Base-by-base conservation (phyloP, 2,797 vertebrate genomes). In the Sebastes miniatus region DNA sequence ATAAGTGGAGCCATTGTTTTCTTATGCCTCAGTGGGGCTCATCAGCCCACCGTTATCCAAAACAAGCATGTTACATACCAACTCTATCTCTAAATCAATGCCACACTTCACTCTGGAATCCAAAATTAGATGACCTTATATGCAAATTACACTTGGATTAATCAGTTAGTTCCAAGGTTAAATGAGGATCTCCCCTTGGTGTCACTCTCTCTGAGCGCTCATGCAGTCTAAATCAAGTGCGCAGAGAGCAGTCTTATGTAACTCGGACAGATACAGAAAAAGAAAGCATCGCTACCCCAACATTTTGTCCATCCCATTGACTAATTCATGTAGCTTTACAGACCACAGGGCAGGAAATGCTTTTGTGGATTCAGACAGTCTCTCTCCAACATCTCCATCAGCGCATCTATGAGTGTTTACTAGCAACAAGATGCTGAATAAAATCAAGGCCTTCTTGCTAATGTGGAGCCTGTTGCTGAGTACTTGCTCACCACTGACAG, bases 121-220 rank as follows among this genome's bases (percentile, higher is more conserved):
- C 84, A 86, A 85, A 93, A 90, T 90, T 90, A 92, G 78, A 92
- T 88, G 86, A 92, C 91, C 89, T 93, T 87, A 83, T 87, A 91
- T 90, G 87, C 85, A 92, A 91, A 93, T 91, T 64, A 88, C 54
- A 83, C 66, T 85, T 70, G 79, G 90, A 92, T 93, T 93, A 92
- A 94, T 89, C 79, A 79, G 86, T 87, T 81, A 89, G 61, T 76
- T 81, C 83, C 81, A 74, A 85, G 93, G 91, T 92, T 94, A 92
- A 93, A 88, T 65, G 58, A 90, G 90, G 86, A 93, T 84, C 87
- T 81, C 77, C 83, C 71, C 61, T 67, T 3, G 20, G 80, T 85
- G 90, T 74, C 79, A 52, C 74, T 84, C 81, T 74, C 79, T 79
- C 61, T 8, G 18, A 82, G 77, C 12, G 13, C 72, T 87, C 82